Conservation (phyloP, 2,797 vertebrate genomes). For the Clamator glandarius region DNA sequence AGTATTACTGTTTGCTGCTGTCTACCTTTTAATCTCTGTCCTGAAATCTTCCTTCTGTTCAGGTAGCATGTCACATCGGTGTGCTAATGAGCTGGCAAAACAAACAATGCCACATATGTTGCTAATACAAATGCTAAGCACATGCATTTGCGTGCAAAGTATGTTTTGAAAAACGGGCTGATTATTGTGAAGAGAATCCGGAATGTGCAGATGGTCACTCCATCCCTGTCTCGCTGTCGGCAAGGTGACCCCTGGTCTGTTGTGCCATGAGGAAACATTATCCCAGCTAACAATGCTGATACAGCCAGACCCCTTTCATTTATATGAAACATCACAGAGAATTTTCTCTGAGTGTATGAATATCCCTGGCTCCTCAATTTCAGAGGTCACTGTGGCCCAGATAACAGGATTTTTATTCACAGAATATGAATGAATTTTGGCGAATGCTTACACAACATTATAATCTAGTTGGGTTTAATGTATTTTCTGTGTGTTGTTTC, state of each 20-base stretch:
- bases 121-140: conserved; percentile 27
- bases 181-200: background rate
- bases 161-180: background rate
- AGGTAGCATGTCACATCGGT: background rate
- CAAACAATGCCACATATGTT: conserved; percentile 33
- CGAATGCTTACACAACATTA: background rate
- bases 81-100: conserved; percentile 6
- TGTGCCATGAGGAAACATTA: background rate
- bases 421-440: background rate
- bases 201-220: conserved; percentile 42
- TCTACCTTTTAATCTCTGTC: background rate
- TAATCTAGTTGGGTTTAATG: background rate
- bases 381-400: background rate
- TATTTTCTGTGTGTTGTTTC: background rate
- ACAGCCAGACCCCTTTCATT: background rate
- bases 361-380: background rate
- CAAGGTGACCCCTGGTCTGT: background rate
- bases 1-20: background rate
- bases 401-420: conserved; percentile 1
- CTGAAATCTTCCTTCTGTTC: background rate
- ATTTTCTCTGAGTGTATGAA: background rate
- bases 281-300: background rate
- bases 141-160: background rate
- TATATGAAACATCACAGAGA: background rate
- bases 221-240: background rate